Conservation (phyloP, 2,888 invertebrate species). For the Drosophila pegasa region DNA sequence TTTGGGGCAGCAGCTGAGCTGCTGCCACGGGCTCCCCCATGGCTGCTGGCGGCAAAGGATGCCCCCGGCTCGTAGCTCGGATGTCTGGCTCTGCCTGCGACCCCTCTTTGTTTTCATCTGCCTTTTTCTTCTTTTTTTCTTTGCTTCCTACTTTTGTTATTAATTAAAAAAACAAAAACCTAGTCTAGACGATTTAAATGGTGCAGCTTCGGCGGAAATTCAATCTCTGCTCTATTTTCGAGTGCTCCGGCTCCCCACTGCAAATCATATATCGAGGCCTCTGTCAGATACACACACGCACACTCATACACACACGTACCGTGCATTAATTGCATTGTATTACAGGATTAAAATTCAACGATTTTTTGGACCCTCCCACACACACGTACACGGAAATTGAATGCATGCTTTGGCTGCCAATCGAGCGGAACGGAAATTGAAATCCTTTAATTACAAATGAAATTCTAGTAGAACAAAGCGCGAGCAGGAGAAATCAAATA, state of each 20-base stretch:
- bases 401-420: conserved; percentile 42
- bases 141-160: conserved; percentile 50
- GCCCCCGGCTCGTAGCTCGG: conserved; percentile 37
- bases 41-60: conserved; percentile 42
- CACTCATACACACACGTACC: conserved; percentile 32
- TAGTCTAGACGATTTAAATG: conserved; percentile 72
- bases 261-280: conserved; percentile 33
- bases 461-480: not conserved
- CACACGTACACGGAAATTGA: conserved; percentile 64
- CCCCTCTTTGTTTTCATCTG: conserved; percentile 26
- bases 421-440: conserved; percentile 64
- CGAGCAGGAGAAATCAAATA: conserved; percentile 1
- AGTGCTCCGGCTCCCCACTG: conserved; percentile 38
- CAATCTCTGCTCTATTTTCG: conserved; percentile 76
- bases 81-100: conserved; percentile 54
- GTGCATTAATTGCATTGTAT: conserved; percentile 36
- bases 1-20: conserved; percentile 52
- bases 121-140: conserved; percentile 15
- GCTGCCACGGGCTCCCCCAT: conserved; percentile 27
- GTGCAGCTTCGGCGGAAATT: conserved; percentile 69
- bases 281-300: conserved; percentile 18
- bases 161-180: conserved; percentile 72
- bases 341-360: conserved; percentile 45
- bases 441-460: conserved; percentile 61
- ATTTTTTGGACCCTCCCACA: conserved; percentile 24